Evolutionary conservation across 2,797 vertebrate species (phyloP).

Genomic region (Enteromius viviparus): DNA sequence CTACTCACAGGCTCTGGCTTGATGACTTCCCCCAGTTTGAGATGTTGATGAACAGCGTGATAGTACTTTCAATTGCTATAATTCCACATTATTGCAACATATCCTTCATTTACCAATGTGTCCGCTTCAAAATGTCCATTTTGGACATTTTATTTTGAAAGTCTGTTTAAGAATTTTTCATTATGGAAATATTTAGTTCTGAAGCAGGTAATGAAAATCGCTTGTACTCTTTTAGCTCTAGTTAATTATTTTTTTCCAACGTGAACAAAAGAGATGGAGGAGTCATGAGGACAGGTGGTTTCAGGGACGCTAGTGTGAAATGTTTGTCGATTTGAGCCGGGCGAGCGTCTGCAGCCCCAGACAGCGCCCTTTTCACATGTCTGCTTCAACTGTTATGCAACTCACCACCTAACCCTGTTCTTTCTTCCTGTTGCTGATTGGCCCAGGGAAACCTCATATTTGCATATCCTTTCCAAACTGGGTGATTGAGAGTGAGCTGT

Average conservation of each 20-base stretch:
- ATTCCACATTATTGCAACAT: not conserved
- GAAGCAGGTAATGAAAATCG: not conserved
- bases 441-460: slow-evolving; percentile 33
- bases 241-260: not conserved
- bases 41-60: slow-evolving; percentile 52
- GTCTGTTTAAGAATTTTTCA: not conserved
- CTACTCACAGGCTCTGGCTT: slow-evolving; percentile 56
- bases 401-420: not conserved
- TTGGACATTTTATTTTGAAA: not conserved
- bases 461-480: slow-evolving; percentile 47
- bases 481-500: slow-evolving; percentile 12
- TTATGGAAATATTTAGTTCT: slow-evolving; percentile 13
- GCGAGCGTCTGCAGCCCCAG: slow-evolving; percentile 45
- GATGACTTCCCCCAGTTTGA: slow-evolving; percentile 63
- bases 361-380: slow-evolving; percentile 45
- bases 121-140: not conserved
- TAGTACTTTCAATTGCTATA: slow-evolving; percentile 5
- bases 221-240: not conserved
- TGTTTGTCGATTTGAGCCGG: slow-evolving; percentile 1
- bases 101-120: not conserved
- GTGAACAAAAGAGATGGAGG: not conserved
- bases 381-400: slow-evolving; percentile 59
- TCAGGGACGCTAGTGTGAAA: slow-evolving; percentile 13
- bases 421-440: slow-evolving; percentile 41
- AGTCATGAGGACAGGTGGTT: slow-evolving; percentile 30